phyloP scores from a whole-genome alignment of 2,888 invertebrate species.

The Nebria salina region DNA sequence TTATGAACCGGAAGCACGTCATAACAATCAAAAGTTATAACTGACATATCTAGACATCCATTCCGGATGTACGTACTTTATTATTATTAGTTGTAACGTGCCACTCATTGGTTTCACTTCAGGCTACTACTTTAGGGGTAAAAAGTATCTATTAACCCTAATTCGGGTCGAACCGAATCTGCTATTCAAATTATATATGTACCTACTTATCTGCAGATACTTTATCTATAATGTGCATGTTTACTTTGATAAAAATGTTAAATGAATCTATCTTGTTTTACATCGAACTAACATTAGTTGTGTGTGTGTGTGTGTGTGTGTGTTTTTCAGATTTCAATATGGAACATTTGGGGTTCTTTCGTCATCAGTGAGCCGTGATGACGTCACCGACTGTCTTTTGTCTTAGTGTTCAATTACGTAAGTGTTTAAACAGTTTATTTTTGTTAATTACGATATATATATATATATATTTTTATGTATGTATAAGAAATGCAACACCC shows the following conservation, averaged over 20 bases:
- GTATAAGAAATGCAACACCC: neutral
- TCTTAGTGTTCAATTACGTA: slow-evolving; percentile 55
- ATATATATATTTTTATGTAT: neutral
- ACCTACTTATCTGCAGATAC: neutral
- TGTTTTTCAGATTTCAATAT: slow-evolving; percentile 26
- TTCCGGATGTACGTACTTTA: neutral
- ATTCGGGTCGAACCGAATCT: neutral
- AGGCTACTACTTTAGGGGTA: too few relatives aligned
- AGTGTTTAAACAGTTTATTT: slow-evolving; percentile 48
- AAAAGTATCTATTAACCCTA: too few relatives aligned
- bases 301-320: too few relatives aligned
- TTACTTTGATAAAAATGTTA: neutral
- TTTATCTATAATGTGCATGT: neutral
- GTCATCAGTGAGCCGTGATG: slow-evolving; percentile 51
- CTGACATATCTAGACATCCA: neutral
- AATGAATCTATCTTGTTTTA: neutral
- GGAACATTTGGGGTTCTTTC: slow-evolving; percentile 29
- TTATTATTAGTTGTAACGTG: neutral
- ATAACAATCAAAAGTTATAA: neutral
- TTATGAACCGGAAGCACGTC: neutral
- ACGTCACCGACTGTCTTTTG: slow-evolving; percentile 57
- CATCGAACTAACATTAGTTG: slow-evolving; percentile 4
- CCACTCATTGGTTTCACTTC: too few relatives aligned
- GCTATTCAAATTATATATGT: neutral
- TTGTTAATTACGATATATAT: slow-evolving; percentile 26